phyloP scores from a whole-genome alignment of 2,113 vertebrate species.

The Camelus dromedarius region DNA sequence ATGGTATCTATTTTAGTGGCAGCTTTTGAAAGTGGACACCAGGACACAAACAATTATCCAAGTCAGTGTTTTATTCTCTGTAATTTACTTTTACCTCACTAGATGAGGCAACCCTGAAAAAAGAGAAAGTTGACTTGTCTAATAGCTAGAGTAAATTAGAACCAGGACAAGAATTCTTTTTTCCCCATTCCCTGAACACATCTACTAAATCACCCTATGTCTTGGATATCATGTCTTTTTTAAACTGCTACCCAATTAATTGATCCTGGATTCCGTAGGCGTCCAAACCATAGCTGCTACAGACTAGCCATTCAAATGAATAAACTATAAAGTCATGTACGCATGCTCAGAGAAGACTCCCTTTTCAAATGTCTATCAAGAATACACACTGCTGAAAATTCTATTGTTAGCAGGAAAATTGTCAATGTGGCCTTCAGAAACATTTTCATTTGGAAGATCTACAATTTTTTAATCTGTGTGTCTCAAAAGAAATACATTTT shows the following conservation, averaged over 20 bases:
- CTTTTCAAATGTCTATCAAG: conserved; percentile 18
- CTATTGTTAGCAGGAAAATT: not conserved
- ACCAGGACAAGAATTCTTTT: conserved; percentile 15
- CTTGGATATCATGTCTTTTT: conserved; percentile 31
- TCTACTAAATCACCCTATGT: conserved; percentile 25
- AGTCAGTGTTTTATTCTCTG: conserved; percentile 42
- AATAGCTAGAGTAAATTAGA: conserved; percentile 42
- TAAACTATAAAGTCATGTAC: conserved; percentile 35
- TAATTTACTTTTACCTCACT: conserved; percentile 50
- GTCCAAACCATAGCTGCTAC: not conserved
- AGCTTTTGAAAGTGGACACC: not conserved
- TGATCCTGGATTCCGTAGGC: conserved; percentile 7
- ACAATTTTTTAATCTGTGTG: not conserved
- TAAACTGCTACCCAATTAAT: conserved; percentile 7
- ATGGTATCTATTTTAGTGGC: not conserved
- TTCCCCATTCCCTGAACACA: conserved; percentile 31
- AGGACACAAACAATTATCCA: conserved; percentile 10
- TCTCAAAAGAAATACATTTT: conserved; percentile 25
- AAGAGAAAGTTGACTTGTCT: conserved; percentile 14
- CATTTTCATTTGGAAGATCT: conserved; percentile 25
- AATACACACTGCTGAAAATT: conserved; percentile 24
- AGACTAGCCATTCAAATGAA: conserved; percentile 16
- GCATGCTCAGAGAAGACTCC: not conserved
- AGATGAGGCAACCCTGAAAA: conserved; percentile 9
- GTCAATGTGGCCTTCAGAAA: not conserved